phyloP scores from a whole-genome alignment of 1,140 invertebrate genomes.

The Papilio dardanus region DNA sequence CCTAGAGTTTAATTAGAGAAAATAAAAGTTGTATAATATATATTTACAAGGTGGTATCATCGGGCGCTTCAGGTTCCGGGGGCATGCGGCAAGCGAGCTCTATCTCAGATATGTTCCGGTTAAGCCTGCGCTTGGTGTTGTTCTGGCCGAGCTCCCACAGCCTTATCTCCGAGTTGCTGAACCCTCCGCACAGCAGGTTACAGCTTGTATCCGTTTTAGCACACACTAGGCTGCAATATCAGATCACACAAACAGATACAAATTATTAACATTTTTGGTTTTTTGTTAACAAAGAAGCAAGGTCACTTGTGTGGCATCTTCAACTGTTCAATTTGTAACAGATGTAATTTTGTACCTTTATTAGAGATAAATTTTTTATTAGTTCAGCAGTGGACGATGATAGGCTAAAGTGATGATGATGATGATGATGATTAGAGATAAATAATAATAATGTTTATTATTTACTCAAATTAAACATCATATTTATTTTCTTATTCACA shows the following conservation, averaged over 20 bases:
- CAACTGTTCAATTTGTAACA: too few relatives aligned
- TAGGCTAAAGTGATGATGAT: too few relatives aligned
- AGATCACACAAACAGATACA: not conserved
- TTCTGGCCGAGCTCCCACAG: slow-evolving; percentile 85
- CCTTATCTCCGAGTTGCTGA: slow-evolving; percentile 84
- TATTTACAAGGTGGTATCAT: slow-evolving; percentile 72
- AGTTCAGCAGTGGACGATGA: too few relatives aligned
- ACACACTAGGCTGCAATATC: slow-evolving; percentile 82
- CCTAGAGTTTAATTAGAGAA: not conserved
- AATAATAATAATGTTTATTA: too few relatives aligned
- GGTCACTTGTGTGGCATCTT: too few relatives aligned
- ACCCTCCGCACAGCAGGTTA: slow-evolving; percentile 84
- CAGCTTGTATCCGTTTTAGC: slow-evolving; percentile 83
- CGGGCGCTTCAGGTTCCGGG: slow-evolving; percentile 56
- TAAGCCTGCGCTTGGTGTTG: slow-evolving; percentile 74
- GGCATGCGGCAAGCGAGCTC: slow-evolving; percentile 73
- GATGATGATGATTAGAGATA: too few relatives aligned
- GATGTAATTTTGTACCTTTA: too few relatives aligned
- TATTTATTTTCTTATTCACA: too few relatives aligned
- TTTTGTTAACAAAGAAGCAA: not conserved
- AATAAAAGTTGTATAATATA: not conserved
- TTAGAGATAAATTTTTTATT: too few relatives aligned
- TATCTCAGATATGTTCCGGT: slow-evolving; percentile 77
- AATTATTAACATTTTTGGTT: not conserved
- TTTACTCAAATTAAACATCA: too few relatives aligned